Conservation (phyloP, 2,888 invertebrate species). For the Drosophila borealis region DNA sequence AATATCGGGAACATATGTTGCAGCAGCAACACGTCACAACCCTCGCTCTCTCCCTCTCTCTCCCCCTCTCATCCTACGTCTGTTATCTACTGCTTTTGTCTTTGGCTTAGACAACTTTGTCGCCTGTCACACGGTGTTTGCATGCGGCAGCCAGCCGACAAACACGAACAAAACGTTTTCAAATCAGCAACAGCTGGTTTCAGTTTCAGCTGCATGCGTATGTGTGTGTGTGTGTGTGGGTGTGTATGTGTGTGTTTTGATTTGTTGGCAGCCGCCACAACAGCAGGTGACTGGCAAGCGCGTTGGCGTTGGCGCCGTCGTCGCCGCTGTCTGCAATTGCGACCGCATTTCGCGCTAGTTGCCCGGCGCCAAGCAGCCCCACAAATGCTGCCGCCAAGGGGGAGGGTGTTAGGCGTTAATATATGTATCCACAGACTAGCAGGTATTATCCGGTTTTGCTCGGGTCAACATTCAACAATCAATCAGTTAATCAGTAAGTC, state of each 20-base stretch:
- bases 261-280: conserved; percentile 56
- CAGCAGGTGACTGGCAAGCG: conserved; percentile 44
- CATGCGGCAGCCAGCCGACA: conserved; percentile 29
- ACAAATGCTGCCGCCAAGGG: conserved; percentile 33
- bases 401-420: not conserved
- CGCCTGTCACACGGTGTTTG: conserved; percentile 26
- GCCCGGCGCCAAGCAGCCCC: conserved; percentile 68
- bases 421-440: not conserved
- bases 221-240: conserved; percentile 13
- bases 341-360: conserved; percentile 66
- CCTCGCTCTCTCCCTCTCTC: not conserved
- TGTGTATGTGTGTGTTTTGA: conserved; percentile 43
- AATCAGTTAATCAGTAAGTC: not conserved
- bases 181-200: conserved; percentile 59
- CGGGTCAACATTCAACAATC: not conserved
- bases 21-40: not conserved
- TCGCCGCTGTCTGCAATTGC: conserved; percentile 25
- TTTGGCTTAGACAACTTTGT: conserved; percentile 28
- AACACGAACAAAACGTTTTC: conserved; percentile 25
- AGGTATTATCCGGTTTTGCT: conserved; percentile 2
- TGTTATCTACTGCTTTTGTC: conserved; percentile 4
- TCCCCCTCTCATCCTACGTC: not conserved
- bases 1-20: conserved; percentile 15
- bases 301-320: conserved; percentile 37
- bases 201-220: conserved; percentile 12